Evolutionary conservation across 2,113 vertebrate species (phyloP).

Genomic region (Triplophysa rosa): DNA sequence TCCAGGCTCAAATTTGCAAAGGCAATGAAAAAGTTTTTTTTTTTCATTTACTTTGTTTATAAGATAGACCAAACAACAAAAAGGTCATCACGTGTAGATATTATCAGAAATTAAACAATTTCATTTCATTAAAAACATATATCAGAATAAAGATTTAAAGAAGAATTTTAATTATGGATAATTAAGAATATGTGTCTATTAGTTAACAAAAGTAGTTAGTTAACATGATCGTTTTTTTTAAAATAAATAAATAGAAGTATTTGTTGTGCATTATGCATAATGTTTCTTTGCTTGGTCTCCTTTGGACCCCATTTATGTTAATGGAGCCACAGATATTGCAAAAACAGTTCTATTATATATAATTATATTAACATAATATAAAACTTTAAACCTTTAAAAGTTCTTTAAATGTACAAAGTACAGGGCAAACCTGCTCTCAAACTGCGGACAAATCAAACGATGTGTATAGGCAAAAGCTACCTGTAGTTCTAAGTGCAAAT

Average conservation of each 20-base stretch:
- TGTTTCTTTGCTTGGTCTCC: neutral
- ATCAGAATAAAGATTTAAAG: too few species aligned
- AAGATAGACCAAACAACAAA: too few species aligned
- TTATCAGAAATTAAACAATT: too few species aligned
- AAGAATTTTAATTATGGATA: too few species aligned
- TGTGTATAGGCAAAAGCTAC: neutral
- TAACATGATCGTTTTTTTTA: too few species aligned
- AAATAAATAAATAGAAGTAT: too few species aligned
- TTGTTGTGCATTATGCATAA: neutral
- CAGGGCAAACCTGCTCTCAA: neutral
- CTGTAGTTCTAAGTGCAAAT: slow-evolving; percentile 12
- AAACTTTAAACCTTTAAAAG: neutral
- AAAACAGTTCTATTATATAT: neutral
- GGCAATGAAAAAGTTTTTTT: neutral
- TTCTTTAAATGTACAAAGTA: too few species aligned
- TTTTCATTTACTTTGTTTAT: too few species aligned
- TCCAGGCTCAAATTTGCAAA: slow-evolving; percentile 58
- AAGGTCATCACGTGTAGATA: too few species aligned
- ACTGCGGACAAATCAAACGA: neutral
- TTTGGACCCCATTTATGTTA: neutral
- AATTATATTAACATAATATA: neutral
- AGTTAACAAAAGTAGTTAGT: too few species aligned
- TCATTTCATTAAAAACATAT: too few species aligned
- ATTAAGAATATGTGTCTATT: too few species aligned
- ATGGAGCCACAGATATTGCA: neutral